phyloP scores from a whole-genome alignment of 2,888 invertebrate species.

The Eueremaeus valkanovi region DNA sequence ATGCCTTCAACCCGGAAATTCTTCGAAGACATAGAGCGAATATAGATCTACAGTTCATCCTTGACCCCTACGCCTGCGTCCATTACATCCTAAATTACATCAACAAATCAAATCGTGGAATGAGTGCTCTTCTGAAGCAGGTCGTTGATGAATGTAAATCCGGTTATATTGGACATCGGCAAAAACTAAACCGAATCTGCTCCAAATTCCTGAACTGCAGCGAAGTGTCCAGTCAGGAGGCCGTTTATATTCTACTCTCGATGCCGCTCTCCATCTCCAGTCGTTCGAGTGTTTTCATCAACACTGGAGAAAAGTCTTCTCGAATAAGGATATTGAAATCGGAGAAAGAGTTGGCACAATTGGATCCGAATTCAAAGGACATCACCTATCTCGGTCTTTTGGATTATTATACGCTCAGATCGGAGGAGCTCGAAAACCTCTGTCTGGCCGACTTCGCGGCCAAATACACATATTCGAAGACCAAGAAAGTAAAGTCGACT shows the following conservation, averaged over 20 bases:
- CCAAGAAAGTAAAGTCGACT: no score
- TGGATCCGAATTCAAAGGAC: constrained; percentile 33
- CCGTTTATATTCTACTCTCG: constrained; percentile 46
- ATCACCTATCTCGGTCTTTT: constrained; percentile 44
- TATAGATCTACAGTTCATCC: constrained; percentile 41
- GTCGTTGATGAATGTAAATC: constrained; percentile 44
- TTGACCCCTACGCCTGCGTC: constrained; percentile 40
- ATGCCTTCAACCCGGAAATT: constrained; percentile 31
- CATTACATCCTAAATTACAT: constrained; percentile 39
- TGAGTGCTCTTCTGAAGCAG: constrained; percentile 33
- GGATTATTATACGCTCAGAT: constrained; percentile 49
- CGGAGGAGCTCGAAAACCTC: constrained; percentile 47
- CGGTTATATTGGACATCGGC: constrained; percentile 47
- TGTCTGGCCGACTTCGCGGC: constrained; percentile 50
- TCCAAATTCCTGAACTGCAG: constrained; percentile 48
- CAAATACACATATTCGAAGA: constrained; percentile 36
- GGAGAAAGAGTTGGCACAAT: constrained; percentile 41
- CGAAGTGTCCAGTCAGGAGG: constrained; percentile 49
- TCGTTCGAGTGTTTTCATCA: constrained; percentile 45
- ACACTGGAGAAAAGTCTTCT: constrained; percentile 47
- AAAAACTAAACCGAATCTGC: constrained; percentile 45
- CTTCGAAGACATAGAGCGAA: background rate
- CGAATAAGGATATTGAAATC: constrained; percentile 49
- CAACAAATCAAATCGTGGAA: constrained; percentile 40
- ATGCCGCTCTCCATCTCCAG: constrained; percentile 46